Evolutionary conservation across 2,888 invertebrate genomes (phyloP), one percentile per base, ranked within the genome.

Genomic region (Dexiosoma caninum): DNA sequence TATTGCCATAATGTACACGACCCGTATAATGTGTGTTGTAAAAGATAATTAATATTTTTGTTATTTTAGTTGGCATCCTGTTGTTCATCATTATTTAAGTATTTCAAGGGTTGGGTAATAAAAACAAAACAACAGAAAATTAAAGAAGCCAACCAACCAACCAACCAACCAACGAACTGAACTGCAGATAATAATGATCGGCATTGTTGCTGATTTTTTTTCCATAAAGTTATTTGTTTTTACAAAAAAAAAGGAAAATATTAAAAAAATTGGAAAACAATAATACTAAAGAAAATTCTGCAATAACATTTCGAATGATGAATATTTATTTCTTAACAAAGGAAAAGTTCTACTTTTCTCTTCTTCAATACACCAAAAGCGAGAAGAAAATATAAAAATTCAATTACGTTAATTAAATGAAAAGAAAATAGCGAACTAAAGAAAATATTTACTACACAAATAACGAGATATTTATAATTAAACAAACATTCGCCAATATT

Each of bases 11-110:
- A 19, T 16, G 9, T 30, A 40, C 7, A 37, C 27, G 40, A n/a
- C 14, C 51, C 30, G 30, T 5, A 12, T 12, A 30, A 30, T 53
- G 66, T 32, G 19, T 44, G 19, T 32, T 59, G 40, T 23, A 55
- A 64, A 77, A 72, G 76, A 77, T 81, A 81, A 81, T 81, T 81
- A 81, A 81, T 81, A 81, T 77, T 72, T 78, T 81, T 72, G 55
- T 71, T 66, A 55, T 69, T 66, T 27, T 49, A 59, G 23, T 72
- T 21, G 21, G 44, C 35, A 60, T 64, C 7, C 40, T 76, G 76
- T 14, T 75, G 66, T 51, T 79, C 42, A 44, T 60, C 42, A 69
- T 53, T 23, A 59, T 59, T 9, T 5, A 27, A 3, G 6, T 27
- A 42, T 51, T 59, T 67, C 57, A 59, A 67, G 51, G 59, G 32